Base-by-base conservation (phyloP, 2,113 vertebrate species). In the Sturnus vulgaris region DNA sequence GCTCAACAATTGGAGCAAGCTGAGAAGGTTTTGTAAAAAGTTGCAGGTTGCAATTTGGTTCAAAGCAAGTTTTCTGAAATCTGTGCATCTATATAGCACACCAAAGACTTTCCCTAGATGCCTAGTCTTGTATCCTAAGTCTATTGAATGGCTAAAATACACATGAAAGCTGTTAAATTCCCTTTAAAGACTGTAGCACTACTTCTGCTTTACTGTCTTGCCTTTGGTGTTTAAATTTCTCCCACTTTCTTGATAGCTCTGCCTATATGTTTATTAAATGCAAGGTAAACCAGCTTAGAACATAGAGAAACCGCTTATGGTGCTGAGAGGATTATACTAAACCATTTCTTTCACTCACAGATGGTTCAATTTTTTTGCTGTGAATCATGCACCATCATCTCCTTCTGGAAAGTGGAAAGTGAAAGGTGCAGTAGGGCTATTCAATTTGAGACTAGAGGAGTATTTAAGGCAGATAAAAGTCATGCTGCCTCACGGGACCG, bases 351-450 rank as follows among this genome's bases (percentile, higher is more conserved):
- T 35, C 11, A 4, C 27, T 33, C 27, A 37, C 30, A 61, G 68
- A 55, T 11, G 8, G 11, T 65, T 75, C 50, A 16, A 1, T 7
- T 18, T 30, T 72, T 80, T 70, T 65, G 46, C 35, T 42, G 46
- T 37, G 17, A 42, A 40, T 83, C 25, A 9, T 16, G 13, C 0
- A 0, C 37, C 18, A 3, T 55, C 13, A 31, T 52, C n/a, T 61
- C 57, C 63, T 16, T 16, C 33, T 55, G 47, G 22, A 21, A 75
- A 59, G 55, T 15, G 12, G 40, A 44, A 79, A 75, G 61, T 35
- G 39, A 73, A 64, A 18, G 22, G 55, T 64, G 66, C 30, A 20
- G 15, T 31, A 63, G 33, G 10, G 33, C 46, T 37, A 72, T 16
- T 52, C 4, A 53, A 35, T 87, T 65, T 52, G 40, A 65, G 37